A percentile compares a stretch with the other conserved stretches of the same genome.
These are phyloP conservation scores for Parasteatoda tepidariorum DNA, from an alignment of 1,140 invertebrate species.

Conservation along the genomic window DNA sequence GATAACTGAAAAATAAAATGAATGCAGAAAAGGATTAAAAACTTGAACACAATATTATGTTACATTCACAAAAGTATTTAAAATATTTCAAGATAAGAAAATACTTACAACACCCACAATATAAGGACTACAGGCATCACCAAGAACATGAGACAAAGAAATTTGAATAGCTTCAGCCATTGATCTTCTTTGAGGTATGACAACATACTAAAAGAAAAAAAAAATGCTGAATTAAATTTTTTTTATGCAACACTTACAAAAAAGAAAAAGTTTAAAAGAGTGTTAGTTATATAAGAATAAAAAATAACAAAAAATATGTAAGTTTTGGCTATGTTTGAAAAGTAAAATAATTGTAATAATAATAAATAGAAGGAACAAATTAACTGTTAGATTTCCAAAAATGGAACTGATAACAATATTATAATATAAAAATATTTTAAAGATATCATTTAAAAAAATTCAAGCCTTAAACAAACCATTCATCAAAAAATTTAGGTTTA, in stretches of 20 bases:
- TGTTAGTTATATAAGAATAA: not conserved
- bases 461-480: no score
- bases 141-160: conserved; percentile 89
- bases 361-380: no score
- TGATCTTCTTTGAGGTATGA: conserved; percentile 87
- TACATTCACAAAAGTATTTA: not conserved
- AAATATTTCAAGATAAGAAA: not conserved
- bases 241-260: not conserved
- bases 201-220: conserved; percentile 77
- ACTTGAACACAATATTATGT: not conserved
- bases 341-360: no score
- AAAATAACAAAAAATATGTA: no score
- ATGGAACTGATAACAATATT: no score
- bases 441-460: no score
- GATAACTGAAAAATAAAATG: conserved; percentile 65
- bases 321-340: no score
- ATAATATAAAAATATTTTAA: no score
- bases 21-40: not conserved
- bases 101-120: conserved; percentile 87
- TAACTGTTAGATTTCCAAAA: no score
- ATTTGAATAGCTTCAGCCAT: conserved; percentile 96
- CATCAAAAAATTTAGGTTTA: no score
- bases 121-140: conserved; percentile 95
- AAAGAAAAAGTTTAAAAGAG: not conserved
- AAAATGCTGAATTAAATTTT: not conserved